Percentiles rank a stretch among this genome's conserved stretches.
Evolutionary conservation across 2,888 invertebrate species (phyloP).

Genomic region (Tenthredo livida): DNA sequence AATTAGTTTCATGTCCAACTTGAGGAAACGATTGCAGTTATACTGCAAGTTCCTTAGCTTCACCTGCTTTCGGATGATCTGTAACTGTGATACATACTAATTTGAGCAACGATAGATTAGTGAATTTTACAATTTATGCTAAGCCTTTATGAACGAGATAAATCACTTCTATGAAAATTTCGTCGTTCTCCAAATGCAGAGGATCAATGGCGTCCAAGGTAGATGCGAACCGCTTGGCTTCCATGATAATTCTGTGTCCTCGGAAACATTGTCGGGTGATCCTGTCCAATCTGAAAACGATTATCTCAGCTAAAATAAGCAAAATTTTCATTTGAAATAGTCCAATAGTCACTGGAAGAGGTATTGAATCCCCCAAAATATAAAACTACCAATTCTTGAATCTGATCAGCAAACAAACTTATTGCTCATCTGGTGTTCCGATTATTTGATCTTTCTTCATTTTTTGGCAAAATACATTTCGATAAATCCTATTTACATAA

Average conservation of each 20-base stretch:
- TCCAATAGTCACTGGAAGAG: too few relatives aligned
- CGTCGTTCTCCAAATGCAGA: background rate
- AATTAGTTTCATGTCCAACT: slow-evolving; percentile 5
- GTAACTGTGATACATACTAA: background rate
- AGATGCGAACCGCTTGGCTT: slow-evolving; percentile 4
- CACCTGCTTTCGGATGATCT: slow-evolving; percentile 25
- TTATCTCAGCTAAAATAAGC: too few relatives aligned
- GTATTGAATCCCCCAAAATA: too few relatives aligned
- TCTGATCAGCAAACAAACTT: too few relatives aligned
- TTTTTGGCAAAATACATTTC: too few relatives aligned
- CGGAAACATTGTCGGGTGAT: background rate
- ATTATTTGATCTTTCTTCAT: too few relatives aligned
- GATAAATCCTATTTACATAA: too few relatives aligned
- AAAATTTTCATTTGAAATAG: too few relatives aligned
- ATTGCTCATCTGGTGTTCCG: too few relatives aligned
- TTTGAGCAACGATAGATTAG: background rate
- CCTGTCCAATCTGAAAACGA: slow-evolving; percentile 35
- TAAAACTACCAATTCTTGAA: too few relatives aligned
- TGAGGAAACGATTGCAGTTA: slow-evolving; percentile 26
- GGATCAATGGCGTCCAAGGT: slow-evolving; percentile 5
- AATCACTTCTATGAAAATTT: background rate
- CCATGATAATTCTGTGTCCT: background rate
- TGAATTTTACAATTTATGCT: background rate
- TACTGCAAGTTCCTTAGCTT: slow-evolving; percentile 3
- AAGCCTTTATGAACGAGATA: background rate